Base-by-base conservation (phyloP, 2,888 invertebrate species). In the Cremastinae sp. region DNA sequence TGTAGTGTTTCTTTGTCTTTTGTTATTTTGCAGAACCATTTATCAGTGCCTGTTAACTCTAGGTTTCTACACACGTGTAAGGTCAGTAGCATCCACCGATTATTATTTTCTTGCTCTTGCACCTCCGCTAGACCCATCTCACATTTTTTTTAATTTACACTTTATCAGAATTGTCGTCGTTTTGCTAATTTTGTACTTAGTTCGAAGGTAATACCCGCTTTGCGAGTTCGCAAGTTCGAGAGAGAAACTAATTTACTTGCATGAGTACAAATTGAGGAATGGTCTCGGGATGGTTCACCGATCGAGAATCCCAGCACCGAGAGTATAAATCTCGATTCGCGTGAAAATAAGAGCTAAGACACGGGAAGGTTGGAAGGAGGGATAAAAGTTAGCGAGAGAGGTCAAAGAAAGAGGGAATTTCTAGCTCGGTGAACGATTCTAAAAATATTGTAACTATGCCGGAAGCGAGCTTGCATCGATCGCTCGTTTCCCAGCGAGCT, bases 21-120 rank as follows among this genome's bases (percentile, higher is more conserved):
- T 90, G 90, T 91, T 89, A 88, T 94, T 94, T 95, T 95, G 92
- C 95, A 95, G 95, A 95, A 94, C 93, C 95, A 94, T 93, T 95
- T 95, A 93, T 94, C 94, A 93, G 95, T 95, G 93, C 95, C 95
- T 92, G 93, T 94, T 93, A 94, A 94, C 93, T 93, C 93, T 94
- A 95, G 94, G 93, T 95, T 93, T 92, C 94, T 94, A 89, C 94
- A 94, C 92, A 94, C 93, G 91, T 93, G 92, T 92, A 94, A 95
- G 95, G 95, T 95, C 91, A 91, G 92, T 91, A 88, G 81, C 83
- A 65, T 66, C 66, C 65, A 59, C 53, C 47, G 54, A 38, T 58
- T 53, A 66, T 43, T 0, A 38, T 69, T 66, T 36, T 45, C 28
- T 28, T 64, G 36, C 20, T 62, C 38, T 64, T 36, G 36, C 36